Base-by-base conservation (phyloP, 2,888 invertebrate species). In the Drosophila peninsularis region DNA sequence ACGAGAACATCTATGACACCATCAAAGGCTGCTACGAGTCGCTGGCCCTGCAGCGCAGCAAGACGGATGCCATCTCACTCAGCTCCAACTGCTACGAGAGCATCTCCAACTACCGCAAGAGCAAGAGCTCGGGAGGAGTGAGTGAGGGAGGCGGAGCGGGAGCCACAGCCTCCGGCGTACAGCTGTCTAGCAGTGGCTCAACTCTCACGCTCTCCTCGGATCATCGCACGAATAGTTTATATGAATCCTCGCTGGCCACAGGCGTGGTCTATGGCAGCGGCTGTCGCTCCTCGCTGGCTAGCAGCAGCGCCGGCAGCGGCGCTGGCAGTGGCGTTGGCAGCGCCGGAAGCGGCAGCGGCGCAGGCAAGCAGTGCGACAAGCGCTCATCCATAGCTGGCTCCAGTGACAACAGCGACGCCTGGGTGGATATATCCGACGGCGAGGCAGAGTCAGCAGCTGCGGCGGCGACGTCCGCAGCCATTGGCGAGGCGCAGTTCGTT, bases 1-100 rank as follows among this genome's bases (percentile, higher is more conserved):
- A 92, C 21, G 94, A 94, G 74, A 94, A 94, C 78, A 95, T 95
- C 71, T 95, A 95, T 78, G 94, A 94, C 71, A 94, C 94, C 1
- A 94, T 95, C 67, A 95, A 94, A 80, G 94, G 94, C 36, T 90
- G 90, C 68, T 92, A 92, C 60, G 92, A 92, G 50, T 83, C 89
- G 11, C 50, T 92, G 55, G 21, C 66, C 0, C 2, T 27, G 53
- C 39, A 19, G 27, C 53, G 53, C 30, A 39, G 39, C 45, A 50
- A 72, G 39, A 91, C 65, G 6, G 83, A 86, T 45, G 82, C 78
- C 50, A 71, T 90, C n/a, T 92, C 92, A 0, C 36, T 92, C 13
- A 81, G 78, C 14, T 92, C 92, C 27, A 92, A 92, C 63, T 91
- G 92, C 68, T 92, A 92, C 62, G 92, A 92, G 70, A 92, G 91